Conservation (phyloP, 53 echinoderm and acorn worm genomes). For the Antedon mediterranea region DNA sequence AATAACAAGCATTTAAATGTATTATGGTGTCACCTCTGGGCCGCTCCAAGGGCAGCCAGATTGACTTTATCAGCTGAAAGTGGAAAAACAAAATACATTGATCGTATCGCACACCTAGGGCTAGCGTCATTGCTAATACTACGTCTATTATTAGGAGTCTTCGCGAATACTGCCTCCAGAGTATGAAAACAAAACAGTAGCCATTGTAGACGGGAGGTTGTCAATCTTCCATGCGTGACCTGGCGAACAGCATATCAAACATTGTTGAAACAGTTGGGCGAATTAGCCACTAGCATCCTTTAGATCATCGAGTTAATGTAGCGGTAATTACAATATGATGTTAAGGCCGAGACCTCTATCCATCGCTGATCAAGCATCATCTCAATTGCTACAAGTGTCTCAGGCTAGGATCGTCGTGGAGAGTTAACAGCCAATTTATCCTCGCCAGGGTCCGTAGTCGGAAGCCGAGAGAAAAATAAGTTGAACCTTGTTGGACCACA, state of each 20-base stretch:
- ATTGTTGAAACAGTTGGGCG: slow-evolving; percentile 49
- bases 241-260: slow-evolving; percentile 9
- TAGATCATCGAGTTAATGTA: slow-evolving; percentile 26
- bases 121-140: not conserved
- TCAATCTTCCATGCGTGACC: not conserved
- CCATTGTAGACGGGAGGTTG: not conserved
- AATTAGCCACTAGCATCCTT: slow-evolving; percentile 35
- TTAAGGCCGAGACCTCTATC: not conserved
- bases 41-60: not conserved
- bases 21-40: not conserved
- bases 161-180: not conserved
- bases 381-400: not conserved
- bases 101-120: not conserved
- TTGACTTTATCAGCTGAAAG: not conserved
- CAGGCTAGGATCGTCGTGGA: not conserved
- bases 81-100: not conserved
- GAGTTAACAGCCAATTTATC: not conserved
- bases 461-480: not conserved
- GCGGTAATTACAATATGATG: not conserved
- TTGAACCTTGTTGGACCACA: not conserved
- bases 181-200: not conserved
- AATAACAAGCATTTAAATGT: not conserved
- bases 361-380: not conserved
- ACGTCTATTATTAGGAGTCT: not conserved
- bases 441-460: not conserved